Conservation (phyloP, 1,140 invertebrate species). For the Teleopsis dalmanni region DNA sequence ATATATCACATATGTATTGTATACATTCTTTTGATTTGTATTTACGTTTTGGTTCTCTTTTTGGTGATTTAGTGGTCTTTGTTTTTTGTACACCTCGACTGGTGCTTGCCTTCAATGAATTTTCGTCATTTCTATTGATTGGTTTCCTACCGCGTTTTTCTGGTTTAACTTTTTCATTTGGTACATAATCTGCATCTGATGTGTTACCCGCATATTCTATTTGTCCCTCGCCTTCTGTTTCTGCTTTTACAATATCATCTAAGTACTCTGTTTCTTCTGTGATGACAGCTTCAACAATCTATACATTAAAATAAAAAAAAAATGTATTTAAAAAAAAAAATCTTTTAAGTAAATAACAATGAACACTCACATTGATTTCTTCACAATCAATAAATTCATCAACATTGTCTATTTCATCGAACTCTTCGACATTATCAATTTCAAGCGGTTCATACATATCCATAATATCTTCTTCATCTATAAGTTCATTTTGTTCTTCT, state of each 20-base stretch:
- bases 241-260: conserved; percentile 1
- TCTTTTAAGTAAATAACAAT: not conserved
- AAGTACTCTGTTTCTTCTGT: conserved; percentile 4
- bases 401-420: conserved; percentile 5
- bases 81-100: not conserved
- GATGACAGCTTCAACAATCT: not conserved
- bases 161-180: not conserved
- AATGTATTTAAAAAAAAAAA: too few species aligned
- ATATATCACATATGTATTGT: conserved; percentile 37
- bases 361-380: not conserved
- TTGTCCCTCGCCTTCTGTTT: conserved; percentile 7
- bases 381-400: not conserved
- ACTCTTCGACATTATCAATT: not conserved
- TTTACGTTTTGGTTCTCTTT: conserved; percentile 1
- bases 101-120: not conserved
- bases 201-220: conserved; percentile 6
- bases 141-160: not conserved
- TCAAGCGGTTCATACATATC: conserved; percentile 7
- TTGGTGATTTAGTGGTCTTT: not conserved
- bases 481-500: not conserved
- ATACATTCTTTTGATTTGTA: conserved; percentile 13
- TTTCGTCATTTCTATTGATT: not conserved
- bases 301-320: not conserved
- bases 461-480: not conserved
- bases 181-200: conserved; percentile 4